These are phyloP conservation scores for Amphipoea lucens DNA, from an alignment of 2,888 invertebrate species.

Conservation along the genomic window DNA sequence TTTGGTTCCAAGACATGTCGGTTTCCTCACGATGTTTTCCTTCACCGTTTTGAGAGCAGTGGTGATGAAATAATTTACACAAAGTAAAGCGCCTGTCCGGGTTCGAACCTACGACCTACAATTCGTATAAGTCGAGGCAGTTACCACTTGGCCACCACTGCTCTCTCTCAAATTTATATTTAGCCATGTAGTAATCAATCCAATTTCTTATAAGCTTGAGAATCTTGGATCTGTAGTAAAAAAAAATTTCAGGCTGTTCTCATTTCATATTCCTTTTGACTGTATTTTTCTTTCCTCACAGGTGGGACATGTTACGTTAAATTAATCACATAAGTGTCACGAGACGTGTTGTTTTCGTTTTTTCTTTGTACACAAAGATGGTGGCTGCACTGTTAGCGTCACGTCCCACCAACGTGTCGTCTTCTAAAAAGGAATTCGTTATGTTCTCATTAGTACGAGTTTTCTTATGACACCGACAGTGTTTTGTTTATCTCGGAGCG, in stretches of 20 bases:
- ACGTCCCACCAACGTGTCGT: background rate
- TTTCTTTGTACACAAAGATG: background rate
- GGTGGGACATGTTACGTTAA: background rate
- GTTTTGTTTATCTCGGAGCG: slow-evolving; percentile 11
- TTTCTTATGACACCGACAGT: background rate
- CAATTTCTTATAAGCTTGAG: too few relatives aligned
- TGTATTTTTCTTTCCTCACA: background rate
- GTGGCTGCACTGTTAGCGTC: background rate
- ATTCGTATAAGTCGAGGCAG: too few relatives aligned
- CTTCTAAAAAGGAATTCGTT: slow-evolving; percentile 39
- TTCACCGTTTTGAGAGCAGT: too few relatives aligned
- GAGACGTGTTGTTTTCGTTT: background rate
- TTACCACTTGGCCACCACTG: too few relatives aligned
- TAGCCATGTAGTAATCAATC: background rate
- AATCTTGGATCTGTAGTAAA: background rate
- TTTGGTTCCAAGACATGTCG: too few relatives aligned
- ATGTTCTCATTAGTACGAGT: slow-evolving; percentile 42
- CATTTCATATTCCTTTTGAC: background rate
- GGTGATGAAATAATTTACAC: too few relatives aligned
- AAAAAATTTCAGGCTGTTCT: background rate
- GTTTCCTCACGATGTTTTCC: too few relatives aligned
- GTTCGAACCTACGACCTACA: too few relatives aligned
- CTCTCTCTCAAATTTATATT: too few relatives aligned
- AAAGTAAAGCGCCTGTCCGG: too few relatives aligned
- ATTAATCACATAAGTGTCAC: background rate